Base-by-base conservation (phyloP, 1,140 invertebrate species). In the Drosophila sucinea region DNA sequence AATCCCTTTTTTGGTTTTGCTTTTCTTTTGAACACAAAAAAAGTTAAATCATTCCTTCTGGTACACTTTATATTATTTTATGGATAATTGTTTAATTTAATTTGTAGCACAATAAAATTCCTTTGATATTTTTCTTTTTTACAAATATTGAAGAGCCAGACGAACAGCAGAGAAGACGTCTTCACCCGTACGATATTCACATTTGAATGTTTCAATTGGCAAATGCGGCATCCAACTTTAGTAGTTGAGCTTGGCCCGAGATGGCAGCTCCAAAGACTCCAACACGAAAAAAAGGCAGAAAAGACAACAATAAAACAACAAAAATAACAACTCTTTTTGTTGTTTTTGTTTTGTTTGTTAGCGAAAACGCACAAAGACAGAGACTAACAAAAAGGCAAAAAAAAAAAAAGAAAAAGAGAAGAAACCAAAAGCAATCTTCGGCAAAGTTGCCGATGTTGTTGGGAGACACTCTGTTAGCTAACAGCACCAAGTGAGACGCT, bases 131-230 rank as follows among this genome's bases (percentile, higher is more conserved):
- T 17, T 47, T 47, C 17, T 23, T 47, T 8, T 47, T 47, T 33
- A 74, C 17, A 75, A 60, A 35, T 33, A 61, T 30, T 23, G 33
- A 47, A 77, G 74, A 77, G 74, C 74, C 74, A 77, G 74, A 77
- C 83, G 84, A 83, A 77, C 79, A 86, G 82, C 86, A 90, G 81
- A 91, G 82, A 90, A 90, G 81, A 91, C 90, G 90, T 91, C 90
- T 91, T 91, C 79, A 90, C 90, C 77, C 90, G 90, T 87, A 85
- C 90, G 90, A 81, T 90, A 91, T 86, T 91, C 90, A 91, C 86
- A 91, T 91, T 90, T 91, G 90, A 91, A 91, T 91, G 90, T 83
- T 91, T 91, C 89, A 82, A 85, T 91, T 91, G 89, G 81, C 89
- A 91, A 89, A 89, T 79, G 84, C 78, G 81, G 90, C 81, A 69